Base-by-base conservation (phyloP, 2,797 vertebrate genomes). In the Acrocephalus scirpaceus region DNA sequence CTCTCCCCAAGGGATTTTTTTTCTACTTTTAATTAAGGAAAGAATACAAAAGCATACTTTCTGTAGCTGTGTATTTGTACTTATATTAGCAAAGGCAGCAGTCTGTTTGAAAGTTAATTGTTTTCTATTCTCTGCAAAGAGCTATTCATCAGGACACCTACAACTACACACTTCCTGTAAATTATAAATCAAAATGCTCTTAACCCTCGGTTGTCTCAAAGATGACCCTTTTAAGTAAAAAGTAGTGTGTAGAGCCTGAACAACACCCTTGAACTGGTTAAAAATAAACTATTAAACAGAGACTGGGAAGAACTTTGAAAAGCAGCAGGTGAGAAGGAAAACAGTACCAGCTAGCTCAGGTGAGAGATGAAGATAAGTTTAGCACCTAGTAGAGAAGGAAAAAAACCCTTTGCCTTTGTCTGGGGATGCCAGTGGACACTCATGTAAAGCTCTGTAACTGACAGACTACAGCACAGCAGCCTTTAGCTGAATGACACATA, bases 371-470 rank as follows among this genome's bases (percentile, higher is more conserved):
- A 88, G 26, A 50, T 6, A 30, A 44, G 17, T 50, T 79, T 38
- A 80, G 23, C 8, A 61, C 11, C 10, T 23, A 29, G 11, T 6
- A 77, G 22, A 82, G 13, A n/a, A 85, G 77, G 77, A 78, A 60
- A 79, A 78, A 61, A 21, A 11, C 7, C 8, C 9, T 53, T 53
- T 10, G 3, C 30, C 15, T 71, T 77, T 60, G 4, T 38, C 29
- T 61, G 13, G 5, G 13, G 2, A 7, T 62, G 50, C 54, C 53
- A 64, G 10, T 42, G 22, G 27, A n/a, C 5, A 6, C 38, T 74
- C 38, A 23, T 0, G 0, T 32, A 34, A 34, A 82, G 25, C 32
- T 61, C 85, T 0, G 0, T 53, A 42, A 32, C 22, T 1, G 1
- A 40, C 23, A 11, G 8, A 54, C 48, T 10, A 18, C 11, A 82